A percentile compares a stretch with the other conserved stretches of the same genome.
Conservation (phyloP, 2,113 vertebrate genomes). For the Dasyurus viverrinus region DNA sequence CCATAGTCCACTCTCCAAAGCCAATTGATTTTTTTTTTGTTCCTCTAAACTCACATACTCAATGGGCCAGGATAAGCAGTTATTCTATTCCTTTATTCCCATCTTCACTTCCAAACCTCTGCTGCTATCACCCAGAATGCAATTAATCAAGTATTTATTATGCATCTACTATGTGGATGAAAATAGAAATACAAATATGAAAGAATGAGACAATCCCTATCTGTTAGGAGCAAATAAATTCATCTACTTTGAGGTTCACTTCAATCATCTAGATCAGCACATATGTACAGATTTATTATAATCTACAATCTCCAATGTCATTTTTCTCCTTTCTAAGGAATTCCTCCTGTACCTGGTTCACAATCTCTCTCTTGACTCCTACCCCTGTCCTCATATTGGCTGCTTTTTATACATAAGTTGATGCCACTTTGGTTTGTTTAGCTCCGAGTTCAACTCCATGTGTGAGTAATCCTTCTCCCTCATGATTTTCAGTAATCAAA, state of each 20-base stretch:
- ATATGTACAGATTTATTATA: not conserved
- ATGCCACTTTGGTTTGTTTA: not conserved
- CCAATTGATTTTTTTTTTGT: not conserved
- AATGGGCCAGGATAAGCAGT: not conserved
- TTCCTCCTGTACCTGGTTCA: not conserved
- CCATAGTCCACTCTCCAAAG: not conserved
- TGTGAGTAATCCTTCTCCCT: not conserved
- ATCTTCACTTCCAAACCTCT: not conserved
- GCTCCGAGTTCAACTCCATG: not conserved
- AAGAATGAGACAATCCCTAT: not conserved
- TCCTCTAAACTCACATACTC: not conserved
- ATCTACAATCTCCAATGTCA: not conserved
- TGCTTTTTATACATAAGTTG: not conserved
- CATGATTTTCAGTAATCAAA: not conserved
- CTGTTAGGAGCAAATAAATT: not conserved
- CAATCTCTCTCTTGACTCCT: not conserved
- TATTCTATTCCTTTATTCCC: not conserved
- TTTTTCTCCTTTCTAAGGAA: not conserved
- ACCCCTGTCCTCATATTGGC: not conserved
- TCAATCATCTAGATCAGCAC: not conserved
- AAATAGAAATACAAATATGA: not conserved
- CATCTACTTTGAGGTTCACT: not conserved
- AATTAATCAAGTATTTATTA: not conserved
- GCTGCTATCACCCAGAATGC: not conserved
- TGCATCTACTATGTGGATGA: not conserved